Conservation (phyloP, 2,888 invertebrate species). For the Pseudococcus jackbeardsleyi region DNA sequence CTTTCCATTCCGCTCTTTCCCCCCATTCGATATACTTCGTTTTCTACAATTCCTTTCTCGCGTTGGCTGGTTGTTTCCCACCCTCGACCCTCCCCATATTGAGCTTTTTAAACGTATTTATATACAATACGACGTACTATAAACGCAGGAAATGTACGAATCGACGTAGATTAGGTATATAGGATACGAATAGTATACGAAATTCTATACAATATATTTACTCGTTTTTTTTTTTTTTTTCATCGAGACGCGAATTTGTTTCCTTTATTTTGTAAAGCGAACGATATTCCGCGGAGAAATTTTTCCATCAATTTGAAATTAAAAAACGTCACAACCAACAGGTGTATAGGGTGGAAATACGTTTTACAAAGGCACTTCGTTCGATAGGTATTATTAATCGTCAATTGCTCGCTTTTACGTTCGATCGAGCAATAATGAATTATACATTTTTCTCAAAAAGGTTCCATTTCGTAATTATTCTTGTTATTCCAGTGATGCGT, state of each 20-base stretch:
- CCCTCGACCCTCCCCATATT: background rate
- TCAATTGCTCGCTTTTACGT: too few relatives aligned
- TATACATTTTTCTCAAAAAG: too few relatives aligned
- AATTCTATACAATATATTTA: constrained; percentile 1
- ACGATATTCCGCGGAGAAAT: background rate
- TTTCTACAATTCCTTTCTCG: background rate
- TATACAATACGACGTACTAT: constrained; percentile 8
- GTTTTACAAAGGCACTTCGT: background rate
- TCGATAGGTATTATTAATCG: too few relatives aligned
- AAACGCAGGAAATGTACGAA: background rate
- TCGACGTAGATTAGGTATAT: background rate
- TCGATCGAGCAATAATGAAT: too few relatives aligned
- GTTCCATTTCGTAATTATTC: too few relatives aligned
- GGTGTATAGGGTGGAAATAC: background rate
- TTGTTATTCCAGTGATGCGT: too few relatives aligned
- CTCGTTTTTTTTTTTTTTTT: background rate
- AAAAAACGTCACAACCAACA: constrained; percentile 18
- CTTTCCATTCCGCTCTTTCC: background rate
- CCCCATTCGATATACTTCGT: background rate
- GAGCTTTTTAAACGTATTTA: constrained; percentile 8
- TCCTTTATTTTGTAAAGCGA: constrained; percentile 5
- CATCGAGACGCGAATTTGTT: background rate
- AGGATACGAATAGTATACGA: background rate
- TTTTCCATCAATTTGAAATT: constrained; percentile 23
- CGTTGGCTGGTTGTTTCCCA: background rate